Evolutionary conservation across 2,888 invertebrate species (phyloP).

Genomic region (Elegia similella): DNA sequence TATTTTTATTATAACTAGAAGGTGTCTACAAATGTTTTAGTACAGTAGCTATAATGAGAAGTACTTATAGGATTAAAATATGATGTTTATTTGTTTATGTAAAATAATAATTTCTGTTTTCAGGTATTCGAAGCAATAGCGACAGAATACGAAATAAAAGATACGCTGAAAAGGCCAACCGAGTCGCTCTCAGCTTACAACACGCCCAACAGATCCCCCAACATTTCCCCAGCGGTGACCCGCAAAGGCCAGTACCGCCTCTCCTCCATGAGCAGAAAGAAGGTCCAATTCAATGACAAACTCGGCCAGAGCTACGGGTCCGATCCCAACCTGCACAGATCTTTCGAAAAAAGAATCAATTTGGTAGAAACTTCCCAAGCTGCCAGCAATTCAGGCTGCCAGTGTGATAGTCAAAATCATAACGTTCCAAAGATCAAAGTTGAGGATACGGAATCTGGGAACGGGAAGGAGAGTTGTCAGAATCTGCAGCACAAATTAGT

Average conservation of each 20-base stretch:
- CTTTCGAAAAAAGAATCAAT: conserved; percentile 29
- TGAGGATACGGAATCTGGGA: conserved; percentile 29
- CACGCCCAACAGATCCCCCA: conserved; percentile 58
- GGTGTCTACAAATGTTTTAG: too few relatives aligned
- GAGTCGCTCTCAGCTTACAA: conserved; percentile 52
- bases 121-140: conserved; percentile 76
- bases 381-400: conserved; percentile 38
- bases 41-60: too few relatives aligned
- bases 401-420: conserved; percentile 33
- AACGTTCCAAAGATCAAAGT: conserved; percentile 43
- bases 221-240: conserved; percentile 50
- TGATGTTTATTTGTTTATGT: not conserved
- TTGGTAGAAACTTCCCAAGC: conserved; percentile 32
- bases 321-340: conserved; percentile 63
- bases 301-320: conserved; percentile 53
- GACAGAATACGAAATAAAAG: conserved; percentile 67
- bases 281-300: conserved; percentile 56
- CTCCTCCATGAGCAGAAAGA: conserved; percentile 61
- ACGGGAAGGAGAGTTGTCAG: conserved; percentile 33
- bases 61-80: too few relatives aligned
- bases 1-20: too few relatives aligned
- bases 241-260: conserved; percentile 64
- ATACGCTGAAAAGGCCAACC: conserved; percentile 40
- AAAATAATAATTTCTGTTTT: conserved; percentile 24
- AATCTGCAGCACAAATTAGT: conserved; percentile 59